phyloP scores from a whole-genome alignment of 2,113 vertebrate genomes.

The Cavia aperea region DNA sequence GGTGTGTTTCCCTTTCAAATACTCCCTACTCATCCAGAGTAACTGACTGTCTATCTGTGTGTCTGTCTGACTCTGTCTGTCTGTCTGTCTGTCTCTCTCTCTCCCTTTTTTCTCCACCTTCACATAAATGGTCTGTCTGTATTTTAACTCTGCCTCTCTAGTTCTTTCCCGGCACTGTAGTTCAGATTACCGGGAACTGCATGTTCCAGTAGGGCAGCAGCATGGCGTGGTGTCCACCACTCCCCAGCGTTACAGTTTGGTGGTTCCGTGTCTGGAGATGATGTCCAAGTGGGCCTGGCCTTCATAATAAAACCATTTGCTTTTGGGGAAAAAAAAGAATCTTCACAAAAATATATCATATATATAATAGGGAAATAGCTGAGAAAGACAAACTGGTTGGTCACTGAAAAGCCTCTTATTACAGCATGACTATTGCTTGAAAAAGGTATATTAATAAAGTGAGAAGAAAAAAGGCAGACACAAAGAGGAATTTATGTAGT shows the following conservation, averaged over 20 bases:
- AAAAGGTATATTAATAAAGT: background rate
- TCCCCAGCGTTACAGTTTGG: background rate
- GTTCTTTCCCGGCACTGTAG: background rate
- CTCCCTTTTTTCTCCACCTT: background rate
- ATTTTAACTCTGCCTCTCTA: background rate
- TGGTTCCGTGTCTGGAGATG: background rate
- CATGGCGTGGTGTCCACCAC: background rate
- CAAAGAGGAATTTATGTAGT: background rate
- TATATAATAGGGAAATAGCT: conserved; percentile 14
- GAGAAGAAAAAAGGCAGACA: background rate
- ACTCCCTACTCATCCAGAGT: background rate
- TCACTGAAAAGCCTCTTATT: conserved; percentile 30
- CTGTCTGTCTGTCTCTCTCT: background rate
- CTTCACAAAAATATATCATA: background rate
- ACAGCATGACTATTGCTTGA: background rate
- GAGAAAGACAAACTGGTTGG: conserved; percentile 1
- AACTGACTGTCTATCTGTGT: background rate
- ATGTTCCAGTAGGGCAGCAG: background rate
- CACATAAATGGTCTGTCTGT: background rate
- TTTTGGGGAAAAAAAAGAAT: background rate
- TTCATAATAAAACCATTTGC: background rate
- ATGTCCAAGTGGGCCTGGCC: background rate
- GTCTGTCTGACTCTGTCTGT: background rate
- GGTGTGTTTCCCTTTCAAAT: background rate
- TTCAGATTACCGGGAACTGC: background rate